Percentiles rank a stretch among this genome's conserved stretches.
phyloP scores from a whole-genome alignment of 2,113 vertebrate species.

The Oceanites oceanicus region DNA sequence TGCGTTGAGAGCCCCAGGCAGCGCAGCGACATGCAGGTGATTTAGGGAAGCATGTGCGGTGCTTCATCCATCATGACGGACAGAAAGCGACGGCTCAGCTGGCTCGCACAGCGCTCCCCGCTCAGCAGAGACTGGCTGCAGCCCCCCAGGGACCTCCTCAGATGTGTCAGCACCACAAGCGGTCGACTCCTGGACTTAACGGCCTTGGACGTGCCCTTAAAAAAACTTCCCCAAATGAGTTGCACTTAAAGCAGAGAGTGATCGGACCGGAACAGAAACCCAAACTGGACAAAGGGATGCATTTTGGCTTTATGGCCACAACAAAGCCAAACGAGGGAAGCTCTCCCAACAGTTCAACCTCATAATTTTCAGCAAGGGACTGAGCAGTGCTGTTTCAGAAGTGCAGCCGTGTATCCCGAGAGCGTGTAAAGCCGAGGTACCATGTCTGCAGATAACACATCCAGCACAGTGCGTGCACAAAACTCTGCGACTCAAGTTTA shows the following conservation, averaged over 20 bases:
- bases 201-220: background rate
- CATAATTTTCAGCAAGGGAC: fast-evolving
- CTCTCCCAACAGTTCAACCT: background rate
- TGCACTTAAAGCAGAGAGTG: fast-evolving
- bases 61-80: fast-evolving
- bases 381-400: fast-evolving
- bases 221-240: fast-evolving
- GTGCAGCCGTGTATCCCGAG: fast-evolving
- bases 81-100: background rate
- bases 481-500: background rate
- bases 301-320: fast-evolving
- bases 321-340: fast-evolving
- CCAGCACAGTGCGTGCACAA: background rate
- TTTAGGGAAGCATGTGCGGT: background rate
- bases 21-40: background rate
- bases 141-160: background rate
- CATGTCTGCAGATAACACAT: background rate
- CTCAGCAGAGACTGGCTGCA: background rate
- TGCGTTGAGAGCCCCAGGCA: background rate
- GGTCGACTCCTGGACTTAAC: fast-evolving
- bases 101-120: fast-evolving
- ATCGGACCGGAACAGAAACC: background rate
- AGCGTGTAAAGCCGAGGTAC: background rate
- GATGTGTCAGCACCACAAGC: background rate
- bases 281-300: fast-evolving